Base-by-base conservation (phyloP, 2,888 invertebrate genomes). In the Cephonodes hylas region DNA sequence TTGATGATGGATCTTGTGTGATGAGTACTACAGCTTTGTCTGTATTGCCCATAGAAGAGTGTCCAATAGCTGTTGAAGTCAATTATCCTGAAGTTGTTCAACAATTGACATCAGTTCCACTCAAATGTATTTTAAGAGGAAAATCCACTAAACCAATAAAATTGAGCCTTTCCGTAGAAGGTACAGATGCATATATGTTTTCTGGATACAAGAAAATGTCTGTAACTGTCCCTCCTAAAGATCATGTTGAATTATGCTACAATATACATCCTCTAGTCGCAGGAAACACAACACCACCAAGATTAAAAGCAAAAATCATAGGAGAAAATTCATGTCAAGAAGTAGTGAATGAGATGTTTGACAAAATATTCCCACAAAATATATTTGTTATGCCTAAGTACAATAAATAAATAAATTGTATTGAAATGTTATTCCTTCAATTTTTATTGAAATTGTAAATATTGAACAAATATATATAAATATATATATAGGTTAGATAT, bases 151-250 rank as follows among this genome's bases (percentile, higher is more conserved):
- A 93, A 64, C 94, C 97, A 42, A 94, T 96, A 63, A 95, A 96
- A 65, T 88, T 97, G 38, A 95, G 94, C 72, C 87, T 97, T 42
- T 94, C 93, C 60, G 95, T 97, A 89, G 97, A 97, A 73, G 95
- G 96, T 6, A 96, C 95, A 64, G 98, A 99, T 83, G 96, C 96
- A 44, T 99, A 99, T 83, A 98, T 99, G 96, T 98, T 97, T 89
- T 96, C 98, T 64, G 99, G 99, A 1, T 97, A 98, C 79, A 98
- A 97, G 89, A 97, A 98, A 93, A 96, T 93, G 69, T 89, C 91
- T 42, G 86, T 94, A 18, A 93, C 93, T 15, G 86, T 94, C 61
- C 90, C 95, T 57, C 96, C 96, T 0, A 93, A 93, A 64, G 94
- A 93, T 42, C 91, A 88, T 63, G 93, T 94, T 64, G 93, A 93